Conservation (phyloP, 2,888 invertebrate species). For the Timema podura region DNA sequence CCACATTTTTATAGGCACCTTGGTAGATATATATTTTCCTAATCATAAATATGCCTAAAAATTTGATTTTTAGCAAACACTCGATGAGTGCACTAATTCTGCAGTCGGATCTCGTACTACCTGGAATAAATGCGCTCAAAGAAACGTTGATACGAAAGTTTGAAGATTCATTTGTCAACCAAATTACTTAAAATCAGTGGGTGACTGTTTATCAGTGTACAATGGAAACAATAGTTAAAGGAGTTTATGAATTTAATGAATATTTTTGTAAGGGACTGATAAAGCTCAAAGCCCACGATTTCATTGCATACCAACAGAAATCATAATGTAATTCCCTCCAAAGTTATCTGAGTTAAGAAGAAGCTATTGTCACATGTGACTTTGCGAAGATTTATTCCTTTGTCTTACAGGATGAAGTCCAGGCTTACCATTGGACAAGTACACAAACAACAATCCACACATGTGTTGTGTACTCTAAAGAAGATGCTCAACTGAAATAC, state of each 20-base stretch:
- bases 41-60: too few relatives aligned
- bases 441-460: background rate
- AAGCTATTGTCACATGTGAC: conserved; percentile 27
- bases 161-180: conserved; percentile 23
- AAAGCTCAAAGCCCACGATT: conserved; percentile 26
- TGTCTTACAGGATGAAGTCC: background rate
- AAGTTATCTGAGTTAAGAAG: conserved; percentile 22
- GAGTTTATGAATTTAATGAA: conserved; percentile 29
- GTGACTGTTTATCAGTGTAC: conserved; percentile 29
- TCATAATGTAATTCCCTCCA: conserved; percentile 25
- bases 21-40: too few relatives aligned
- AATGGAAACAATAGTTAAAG: conserved; percentile 29
- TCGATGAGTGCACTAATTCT: too few relatives aligned
- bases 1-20: too few relatives aligned
- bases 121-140: background rate
- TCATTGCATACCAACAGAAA: conserved; percentile 29
- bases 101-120: too few relatives aligned
- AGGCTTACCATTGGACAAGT: background rate
- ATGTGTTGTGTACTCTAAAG: conserved; percentile 2
- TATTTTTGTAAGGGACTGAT: conserved; percentile 25
- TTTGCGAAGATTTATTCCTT: conserved; percentile 3
- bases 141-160: background rate
- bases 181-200: conserved; percentile 32
- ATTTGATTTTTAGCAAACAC: too few relatives aligned
- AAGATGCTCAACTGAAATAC: conserved; percentile 5